These are phyloP conservation scores for Cherax quadricarinatus DNA, from an alignment of 1,140 invertebrate genomes.

Conservation along the genomic window DNA sequence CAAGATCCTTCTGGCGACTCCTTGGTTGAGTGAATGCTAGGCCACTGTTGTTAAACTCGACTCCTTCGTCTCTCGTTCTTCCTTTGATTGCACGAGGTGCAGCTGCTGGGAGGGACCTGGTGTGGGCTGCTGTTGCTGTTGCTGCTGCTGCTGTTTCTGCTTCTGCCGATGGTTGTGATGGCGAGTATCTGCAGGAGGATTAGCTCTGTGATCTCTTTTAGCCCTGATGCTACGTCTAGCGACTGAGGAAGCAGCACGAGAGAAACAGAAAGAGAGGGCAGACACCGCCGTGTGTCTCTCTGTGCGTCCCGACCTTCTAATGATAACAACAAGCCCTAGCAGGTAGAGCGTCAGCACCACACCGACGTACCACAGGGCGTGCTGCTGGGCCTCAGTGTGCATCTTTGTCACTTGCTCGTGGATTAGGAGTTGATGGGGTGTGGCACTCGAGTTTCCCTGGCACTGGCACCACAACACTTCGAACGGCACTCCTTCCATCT, in stretches of 20 bases:
- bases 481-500: constrained; percentile 1
- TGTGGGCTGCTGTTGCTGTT: not conserved
- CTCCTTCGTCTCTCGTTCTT: not conserved
- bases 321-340: constrained; percentile 38
- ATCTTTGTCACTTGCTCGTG: constrained; percentile 22
- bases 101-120: not conserved
- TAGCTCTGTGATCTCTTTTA: not conserved
- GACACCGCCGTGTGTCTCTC: constrained; percentile 41
- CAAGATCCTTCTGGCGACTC: not conserved
- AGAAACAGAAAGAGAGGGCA: constrained; percentile 42
- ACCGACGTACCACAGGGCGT: constrained; percentile 42
- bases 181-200: not conserved
- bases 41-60: not conserved
- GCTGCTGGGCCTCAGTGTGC: constrained; percentile 13
- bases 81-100: not conserved
- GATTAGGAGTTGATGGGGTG: constrained; percentile 13
- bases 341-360: constrained; percentile 41
- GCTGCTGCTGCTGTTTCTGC: constrained; percentile 12
- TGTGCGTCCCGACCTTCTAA: constrained; percentile 18
- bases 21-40: not conserved
- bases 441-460: constrained; percentile 37
- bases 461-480: constrained; percentile 49
- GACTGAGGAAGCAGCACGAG: constrained; percentile 10
- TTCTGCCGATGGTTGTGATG: not conserved
- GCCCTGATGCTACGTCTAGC: not conserved